A percentile compares a stretch with the other conserved stretches of the same genome.
These are phyloP conservation scores for Naso thynnoides DNA, from an alignment of 2,797 vertebrate genomes.

Conservation along the genomic window DNA sequence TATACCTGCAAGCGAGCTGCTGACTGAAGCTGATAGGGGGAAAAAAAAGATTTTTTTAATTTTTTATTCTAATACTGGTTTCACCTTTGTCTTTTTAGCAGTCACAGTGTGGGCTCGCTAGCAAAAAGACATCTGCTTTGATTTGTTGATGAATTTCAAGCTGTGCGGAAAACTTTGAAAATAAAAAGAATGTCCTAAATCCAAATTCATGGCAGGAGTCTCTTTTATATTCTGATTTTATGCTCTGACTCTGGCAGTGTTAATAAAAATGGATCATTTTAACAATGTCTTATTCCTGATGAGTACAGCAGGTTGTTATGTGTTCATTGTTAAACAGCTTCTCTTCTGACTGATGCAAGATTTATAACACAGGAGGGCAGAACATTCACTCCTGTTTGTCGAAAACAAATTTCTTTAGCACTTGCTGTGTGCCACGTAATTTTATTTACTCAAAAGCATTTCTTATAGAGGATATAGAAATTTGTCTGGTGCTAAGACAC, in stretches of 20 bases:
- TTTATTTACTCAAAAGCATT: background rate
- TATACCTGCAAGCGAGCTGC: conserved; percentile 4
- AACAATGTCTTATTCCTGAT: background rate
- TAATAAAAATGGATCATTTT: background rate
- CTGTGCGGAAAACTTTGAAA: conserved; percentile 8
- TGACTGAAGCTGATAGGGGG: conserved; percentile 1
- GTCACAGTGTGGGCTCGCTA: conserved; percentile 11
- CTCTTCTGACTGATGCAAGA: background rate
- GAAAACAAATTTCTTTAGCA: background rate
- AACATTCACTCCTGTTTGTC: background rate
- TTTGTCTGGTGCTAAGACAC: background rate
- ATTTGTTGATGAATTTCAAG: conserved; percentile 23
- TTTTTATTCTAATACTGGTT: conserved; percentile 8
- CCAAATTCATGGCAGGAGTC: background rate
- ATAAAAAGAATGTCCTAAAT: background rate
- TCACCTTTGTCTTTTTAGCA: conserved; percentile 10
- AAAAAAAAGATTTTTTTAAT: conserved; percentile 9
- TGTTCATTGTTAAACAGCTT: background rate
- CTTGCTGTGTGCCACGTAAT: background rate
- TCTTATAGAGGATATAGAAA: background rate
- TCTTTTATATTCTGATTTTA: conserved; percentile 14
- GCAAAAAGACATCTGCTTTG: conserved; percentile 8
- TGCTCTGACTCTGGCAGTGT: background rate
- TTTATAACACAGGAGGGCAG: background rate
- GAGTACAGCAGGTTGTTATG: background rate